Percentiles rank a stretch among this genome's conserved stretches.
Conservation (phyloP, 2,113 vertebrate species). For the Micromys minutus region DNA sequence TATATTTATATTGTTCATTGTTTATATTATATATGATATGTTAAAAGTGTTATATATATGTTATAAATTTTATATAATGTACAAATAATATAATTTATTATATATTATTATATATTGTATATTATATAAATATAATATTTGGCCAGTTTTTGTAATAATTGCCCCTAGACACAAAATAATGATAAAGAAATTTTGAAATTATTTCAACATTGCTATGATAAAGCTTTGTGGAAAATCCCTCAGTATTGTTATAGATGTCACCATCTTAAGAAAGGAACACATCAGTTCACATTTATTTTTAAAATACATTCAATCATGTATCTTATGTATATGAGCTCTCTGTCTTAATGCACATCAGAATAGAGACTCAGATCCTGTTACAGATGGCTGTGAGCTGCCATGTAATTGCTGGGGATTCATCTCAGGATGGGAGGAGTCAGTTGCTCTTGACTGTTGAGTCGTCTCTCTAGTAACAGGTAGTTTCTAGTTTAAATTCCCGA, state of each 20-base stretch:
- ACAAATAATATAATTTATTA: too few species aligned
- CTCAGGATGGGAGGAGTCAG: not conserved
- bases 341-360: not conserved
- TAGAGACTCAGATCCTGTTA: not conserved
- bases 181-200: not conserved
- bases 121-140: not conserved
- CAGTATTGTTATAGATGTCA: not conserved
- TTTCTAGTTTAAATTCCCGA: not conserved
- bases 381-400: not conserved
- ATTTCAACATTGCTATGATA: not conserved
- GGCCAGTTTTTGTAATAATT: slow-evolving; percentile 8
- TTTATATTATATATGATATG: too few species aligned
- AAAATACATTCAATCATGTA: not conserved
- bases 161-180: not conserved
- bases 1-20: too few species aligned
- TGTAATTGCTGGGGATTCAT: not conserved
- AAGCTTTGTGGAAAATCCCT: not conserved
- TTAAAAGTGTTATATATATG: too few species aligned
- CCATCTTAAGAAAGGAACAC: slow-evolving; percentile 19
- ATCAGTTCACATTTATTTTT: not conserved
- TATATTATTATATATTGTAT: too few species aligned
- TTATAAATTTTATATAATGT: too few species aligned
- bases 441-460: not conserved
- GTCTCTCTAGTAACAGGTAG: not conserved
- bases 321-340: not conserved